These are phyloP conservation scores for Scopus umbretta DNA, from an alignment of 2,113 vertebrate species.

Conservation along the genomic window DNA sequence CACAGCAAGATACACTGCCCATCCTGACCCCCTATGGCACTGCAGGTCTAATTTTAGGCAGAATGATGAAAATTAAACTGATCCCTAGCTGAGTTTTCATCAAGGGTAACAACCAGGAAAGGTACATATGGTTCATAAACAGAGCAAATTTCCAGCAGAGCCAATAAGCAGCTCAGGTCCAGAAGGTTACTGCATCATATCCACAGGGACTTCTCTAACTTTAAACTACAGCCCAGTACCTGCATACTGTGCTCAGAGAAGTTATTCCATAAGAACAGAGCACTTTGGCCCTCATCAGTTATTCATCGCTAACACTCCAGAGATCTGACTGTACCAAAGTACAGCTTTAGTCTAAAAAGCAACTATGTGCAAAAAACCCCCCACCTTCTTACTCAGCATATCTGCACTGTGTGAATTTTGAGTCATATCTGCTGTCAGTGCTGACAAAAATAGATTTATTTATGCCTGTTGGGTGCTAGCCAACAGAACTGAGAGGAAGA, in stretches of 20 bases:
- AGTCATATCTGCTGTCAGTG: slow-evolving; percentile 31
- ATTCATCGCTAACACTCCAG: neutral
- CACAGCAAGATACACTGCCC: neutral
- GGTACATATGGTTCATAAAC: slow-evolving; percentile 28
- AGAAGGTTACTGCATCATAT: neutral
- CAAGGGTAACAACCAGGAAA: neutral
- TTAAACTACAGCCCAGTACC: neutral
- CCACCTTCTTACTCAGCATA: slow-evolving; percentile 58
- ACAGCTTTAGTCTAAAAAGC: slow-evolving; percentile 9
- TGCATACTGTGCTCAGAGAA: neutral
- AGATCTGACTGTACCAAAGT: neutral
- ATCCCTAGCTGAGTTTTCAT: slow-evolving; percentile 2
- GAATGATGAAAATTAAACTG: neutral
- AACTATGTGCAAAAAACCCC: neutral
- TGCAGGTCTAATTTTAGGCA: neutral
- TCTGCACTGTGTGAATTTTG: slow-evolving; percentile 44
- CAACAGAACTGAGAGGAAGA: neutral
- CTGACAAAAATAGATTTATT: slow-evolving; percentile 31
- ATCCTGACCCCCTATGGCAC: neutral
- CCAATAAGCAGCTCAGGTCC: neutral
- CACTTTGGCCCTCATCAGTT: neutral
- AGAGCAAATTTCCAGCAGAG: neutral
- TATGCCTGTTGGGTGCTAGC: slow-evolving; percentile 14
- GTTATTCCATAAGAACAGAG: neutral
- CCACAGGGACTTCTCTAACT: neutral